A percentile compares a stretch with the other conserved stretches of the same genome.
phyloP scores from a whole-genome alignment of 1,140 invertebrate genomes.

The Apis cerana region DNA sequence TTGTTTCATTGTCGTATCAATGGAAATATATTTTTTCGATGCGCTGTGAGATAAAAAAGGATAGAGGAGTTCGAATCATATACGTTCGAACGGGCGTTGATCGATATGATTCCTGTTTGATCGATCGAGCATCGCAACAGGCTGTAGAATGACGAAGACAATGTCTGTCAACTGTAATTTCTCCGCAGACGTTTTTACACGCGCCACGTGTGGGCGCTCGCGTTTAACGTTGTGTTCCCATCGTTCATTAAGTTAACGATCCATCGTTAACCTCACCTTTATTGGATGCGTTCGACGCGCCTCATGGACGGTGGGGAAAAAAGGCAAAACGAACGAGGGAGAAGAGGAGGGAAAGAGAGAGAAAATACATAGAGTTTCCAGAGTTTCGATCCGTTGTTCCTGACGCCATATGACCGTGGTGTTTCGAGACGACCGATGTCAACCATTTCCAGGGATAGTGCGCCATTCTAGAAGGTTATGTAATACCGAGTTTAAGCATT shows the following conservation, averaged over 20 bases:
- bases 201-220: constrained; percentile 53
- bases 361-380: constrained; percentile 3
- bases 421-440: constrained; percentile 42
- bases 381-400: constrained; percentile 27
- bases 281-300: constrained; percentile 71
- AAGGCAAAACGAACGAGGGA: constrained; percentile 30
- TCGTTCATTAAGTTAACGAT: constrained; percentile 78
- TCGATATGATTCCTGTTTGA: constrained; percentile 32
- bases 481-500: constrained; percentile 35
- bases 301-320: background rate
- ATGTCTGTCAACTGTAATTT: constrained; percentile 59
- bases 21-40: no score
- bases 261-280: constrained; percentile 75
- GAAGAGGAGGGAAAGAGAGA: background rate
- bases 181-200: constrained; percentile 59
- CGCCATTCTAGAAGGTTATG: constrained; percentile 33
- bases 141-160: constrained; percentile 41
- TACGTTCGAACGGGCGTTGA: background rate
- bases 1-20: no score
- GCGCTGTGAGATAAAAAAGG: no score
- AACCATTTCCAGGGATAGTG: constrained; percentile 40
- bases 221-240: constrained; percentile 70
- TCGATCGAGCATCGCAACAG: constrained; percentile 52
- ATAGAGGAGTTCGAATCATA: no score
- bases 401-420: constrained; percentile 45